Base-by-base conservation (phyloP, 1,140 invertebrate genomes). In the Magallana gigas region DNA sequence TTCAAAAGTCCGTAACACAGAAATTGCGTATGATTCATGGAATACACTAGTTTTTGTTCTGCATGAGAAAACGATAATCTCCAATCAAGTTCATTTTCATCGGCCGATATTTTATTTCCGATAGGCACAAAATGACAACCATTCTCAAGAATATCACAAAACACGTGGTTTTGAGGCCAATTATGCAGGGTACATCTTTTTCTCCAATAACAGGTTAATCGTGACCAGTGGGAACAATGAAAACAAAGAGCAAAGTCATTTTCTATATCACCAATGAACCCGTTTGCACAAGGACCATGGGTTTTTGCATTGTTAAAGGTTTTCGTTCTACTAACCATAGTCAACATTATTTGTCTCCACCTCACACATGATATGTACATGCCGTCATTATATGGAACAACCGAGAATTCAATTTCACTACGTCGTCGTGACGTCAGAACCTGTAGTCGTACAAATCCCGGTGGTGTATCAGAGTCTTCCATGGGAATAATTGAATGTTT, bases 21-120 rank as follows among this genome's bases (percentile, higher is more conserved):
- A 12, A 87, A 58, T 57, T 87, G 86, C 0, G 81, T 83, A 56
- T 87, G 86, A 76, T 16, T 87, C n/a, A 84, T 68, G 23, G 81
- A 68, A 58, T 71, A 76, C 62, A 87, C 62, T 9, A 87, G 16
- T 36, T 64, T 9, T 76, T 87, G 83, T 59, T 87, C 86, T 9
- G 57, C 81, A 0, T 83, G 36, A 8, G 86, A 87, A 36, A 87
- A 87, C 3, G 86, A 87, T 9, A 87, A 14, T 23, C 86, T 81
- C 86, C 82, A 87, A 36, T 84, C 86, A 57, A 87, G 2, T 29
- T 84, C 83, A 29, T 60, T 36, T 62, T 8, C 2, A 9, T 29
- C 58, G 2, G 23, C 62, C 6, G 11, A 0, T 7, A 14, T n/a
- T 59, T 71, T 64, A 16, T 11, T 3, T 16, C 86, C 86, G 0